Percentiles rank a stretch among this genome's conserved stretches.
phyloP scores from a whole-genome alignment of 1,140 invertebrate genomes.

The Caenorhabditis briggsae region DNA sequence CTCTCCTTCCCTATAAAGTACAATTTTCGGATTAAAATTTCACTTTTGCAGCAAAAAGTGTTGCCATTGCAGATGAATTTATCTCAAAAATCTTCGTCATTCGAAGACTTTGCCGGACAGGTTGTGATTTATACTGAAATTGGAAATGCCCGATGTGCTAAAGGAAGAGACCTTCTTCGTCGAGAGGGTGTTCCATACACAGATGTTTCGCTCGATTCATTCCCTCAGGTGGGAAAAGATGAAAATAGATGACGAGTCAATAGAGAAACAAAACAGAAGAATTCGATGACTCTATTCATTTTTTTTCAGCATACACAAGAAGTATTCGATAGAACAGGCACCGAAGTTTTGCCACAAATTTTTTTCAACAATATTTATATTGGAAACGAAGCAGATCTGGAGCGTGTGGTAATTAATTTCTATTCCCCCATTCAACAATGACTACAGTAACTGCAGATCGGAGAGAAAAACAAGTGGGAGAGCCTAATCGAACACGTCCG shows the following conservation, averaged over 20 bases:
- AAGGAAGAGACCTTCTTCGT: conserved; percentile 42
- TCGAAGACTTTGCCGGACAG: conserved; percentile 13
- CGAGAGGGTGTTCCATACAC: conserved; percentile 31
- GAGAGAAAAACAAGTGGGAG: conserved; percentile 27
- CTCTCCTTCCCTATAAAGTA: background rate
- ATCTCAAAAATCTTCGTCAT: background rate
- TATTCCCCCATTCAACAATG: background rate
- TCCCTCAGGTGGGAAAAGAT: conserved; percentile 84
- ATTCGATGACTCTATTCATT: conserved; percentile 29
- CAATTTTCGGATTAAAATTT: conserved; percentile 8
- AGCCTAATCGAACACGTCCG: conserved; percentile 6
- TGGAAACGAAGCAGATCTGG: conserved; percentile 11
- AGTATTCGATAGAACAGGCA: conserved; percentile 47
- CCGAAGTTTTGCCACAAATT: conserved; percentile 32
- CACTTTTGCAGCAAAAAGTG: background rate
- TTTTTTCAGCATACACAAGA: conserved; percentile 34
- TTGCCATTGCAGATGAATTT: background rate
- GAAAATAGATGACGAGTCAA: conserved; percentile 7
- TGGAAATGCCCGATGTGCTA: conserved; percentile 31
- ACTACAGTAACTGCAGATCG: background rate
- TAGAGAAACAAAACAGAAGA: conserved; percentile 1
- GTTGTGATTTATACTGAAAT: conserved; percentile 54
- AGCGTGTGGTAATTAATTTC: background rate
- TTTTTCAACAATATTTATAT: conserved; percentile 47
- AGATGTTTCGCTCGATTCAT: conserved; percentile 48